Evolutionary conservation across 1,140 invertebrate genomes (phyloP).

Genomic region (Drosophila nannoptera): DNA sequence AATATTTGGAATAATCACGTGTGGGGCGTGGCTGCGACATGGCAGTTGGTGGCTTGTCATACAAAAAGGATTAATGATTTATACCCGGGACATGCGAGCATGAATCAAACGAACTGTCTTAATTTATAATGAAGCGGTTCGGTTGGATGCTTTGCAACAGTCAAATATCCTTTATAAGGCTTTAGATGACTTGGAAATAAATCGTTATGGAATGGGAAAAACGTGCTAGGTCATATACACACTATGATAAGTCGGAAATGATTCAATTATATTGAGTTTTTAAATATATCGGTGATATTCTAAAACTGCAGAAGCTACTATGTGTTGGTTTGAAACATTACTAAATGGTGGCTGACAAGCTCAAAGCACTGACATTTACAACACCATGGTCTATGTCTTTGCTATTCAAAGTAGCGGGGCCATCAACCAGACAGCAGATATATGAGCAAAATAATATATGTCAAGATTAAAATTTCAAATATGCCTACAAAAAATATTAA

Average conservation of each 20-base stretch:
- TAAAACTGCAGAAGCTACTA: too few species aligned
- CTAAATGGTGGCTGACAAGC: not conserved
- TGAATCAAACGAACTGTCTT: not conserved
- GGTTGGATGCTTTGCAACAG: not conserved
- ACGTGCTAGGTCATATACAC: too few species aligned
- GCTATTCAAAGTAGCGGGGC: not conserved
- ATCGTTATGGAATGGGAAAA: not conserved
- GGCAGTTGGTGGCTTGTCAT: slow-evolving; percentile 11
- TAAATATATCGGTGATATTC: too few species aligned
- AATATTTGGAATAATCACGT: slow-evolving; percentile 60
- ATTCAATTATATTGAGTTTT: too few species aligned
- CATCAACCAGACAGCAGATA: not conserved
- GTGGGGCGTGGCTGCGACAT: not conserved
- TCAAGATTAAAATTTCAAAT: not conserved
- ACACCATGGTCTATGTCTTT: not conserved
- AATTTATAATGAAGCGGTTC: slow-evolving; percentile 19
- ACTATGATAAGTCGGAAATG: too few species aligned
- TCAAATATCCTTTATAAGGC: not conserved
- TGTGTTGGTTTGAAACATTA: not conserved
- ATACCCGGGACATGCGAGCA: not conserved
- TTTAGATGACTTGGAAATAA: not conserved
- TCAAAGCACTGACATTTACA: not conserved
- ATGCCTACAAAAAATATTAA: not conserved
- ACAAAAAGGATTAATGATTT: slow-evolving; percentile 34
- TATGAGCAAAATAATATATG: too few species aligned